A percentile compares a stretch with the other conserved stretches of the same genome.
Conservation (phyloP, 2,888 invertebrate species). For the Lobophora halterata region DNA sequence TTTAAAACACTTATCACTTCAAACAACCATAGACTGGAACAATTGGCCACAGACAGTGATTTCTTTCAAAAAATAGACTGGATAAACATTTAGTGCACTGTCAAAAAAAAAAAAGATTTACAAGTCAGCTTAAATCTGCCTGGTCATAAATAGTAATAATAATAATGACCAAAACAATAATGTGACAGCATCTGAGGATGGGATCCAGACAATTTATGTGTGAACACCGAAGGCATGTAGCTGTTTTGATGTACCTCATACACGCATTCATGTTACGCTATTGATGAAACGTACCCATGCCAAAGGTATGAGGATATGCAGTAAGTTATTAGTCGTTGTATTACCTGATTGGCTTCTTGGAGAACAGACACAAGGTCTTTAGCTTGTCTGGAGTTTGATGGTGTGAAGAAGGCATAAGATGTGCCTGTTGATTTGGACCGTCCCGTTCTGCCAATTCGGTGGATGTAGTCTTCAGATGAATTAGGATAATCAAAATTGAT, state of each 20-base stretch:
- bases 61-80: too few species aligned
- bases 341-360: slow-evolving; percentile 93
- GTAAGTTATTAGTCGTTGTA: slow-evolving; percentile 11
- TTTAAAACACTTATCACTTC: too few species aligned
- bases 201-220: slow-evolving; percentile 85
- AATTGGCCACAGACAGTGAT: too few species aligned
- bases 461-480: slow-evolving; percentile 97
- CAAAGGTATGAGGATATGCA: slow-evolving; percentile 84
- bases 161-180: slow-evolving; percentile 12
- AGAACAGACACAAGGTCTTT: slow-evolving; percentile 93
- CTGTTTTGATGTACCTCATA: slow-evolving; percentile 85
- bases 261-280: slow-evolving; percentile 88
- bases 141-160: background rate
- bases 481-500: slow-evolving; percentile 98
- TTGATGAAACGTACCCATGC: slow-evolving; percentile 85
- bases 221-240: slow-evolving; percentile 91
- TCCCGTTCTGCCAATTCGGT: slow-evolving; percentile 96
- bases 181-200: slow-evolving; percentile 87
- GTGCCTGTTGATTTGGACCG: slow-evolving; percentile 93
- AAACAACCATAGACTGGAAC: too few species aligned
- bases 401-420: slow-evolving; percentile 97
- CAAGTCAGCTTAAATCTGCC: too few species aligned
- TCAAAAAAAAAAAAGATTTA: too few species aligned
- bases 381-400: slow-evolving; percentile 92
- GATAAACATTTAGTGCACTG: too few species aligned